Evolutionary conservation across 2,797 vertebrate species (phyloP), one percentile per base, ranked within the genome.

Genomic region (Sorex maritimensis): DNA sequence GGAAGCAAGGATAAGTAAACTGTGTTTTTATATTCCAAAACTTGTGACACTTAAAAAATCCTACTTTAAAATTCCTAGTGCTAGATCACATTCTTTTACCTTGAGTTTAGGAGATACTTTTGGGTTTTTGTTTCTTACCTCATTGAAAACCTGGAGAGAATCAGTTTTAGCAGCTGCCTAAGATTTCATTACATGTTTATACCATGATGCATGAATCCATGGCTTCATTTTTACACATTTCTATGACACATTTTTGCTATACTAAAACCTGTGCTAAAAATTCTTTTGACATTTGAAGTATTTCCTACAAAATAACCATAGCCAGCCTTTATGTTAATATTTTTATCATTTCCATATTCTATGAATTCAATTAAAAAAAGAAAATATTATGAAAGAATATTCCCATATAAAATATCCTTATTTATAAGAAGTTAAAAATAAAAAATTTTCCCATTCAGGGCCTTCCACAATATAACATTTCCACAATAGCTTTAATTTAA

Each of bases 251-350:
- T 75, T 72, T 90, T 83, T 75, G 67, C 49, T 73, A 72, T 78
- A 67, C 58, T 84, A 78, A 94, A 93, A 88, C 9, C 71, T 34
- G 8, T 44, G 72, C 88, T 95, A 96, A 95, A 95, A 95, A 94
- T 96, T 94, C 49, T 81, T 95, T 69, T 93, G 68, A 82, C 30
- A 95, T 90, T 95, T 94, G 93, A 63, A 94, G 87, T 92, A 90
- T 95, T 93, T 93, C 88, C 82, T 92, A 84, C 38, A 94, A 93
- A 91, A 94, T 85, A 85, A 49, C 86, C 83, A 90, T 75, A 90
- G 88, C 78, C 79, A 92, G 79, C 21, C 75, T 86, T 95, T 93
- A 80, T 92, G 80, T 65, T 95, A 95, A 93, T 90, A 92, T 14
- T 90, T 88, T 75, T 65, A 3, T 93, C 65, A 92, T 87, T 95